phyloP scores from a whole-genome alignment of 2,797 vertebrate species.

The Epinephelus awoara region DNA sequence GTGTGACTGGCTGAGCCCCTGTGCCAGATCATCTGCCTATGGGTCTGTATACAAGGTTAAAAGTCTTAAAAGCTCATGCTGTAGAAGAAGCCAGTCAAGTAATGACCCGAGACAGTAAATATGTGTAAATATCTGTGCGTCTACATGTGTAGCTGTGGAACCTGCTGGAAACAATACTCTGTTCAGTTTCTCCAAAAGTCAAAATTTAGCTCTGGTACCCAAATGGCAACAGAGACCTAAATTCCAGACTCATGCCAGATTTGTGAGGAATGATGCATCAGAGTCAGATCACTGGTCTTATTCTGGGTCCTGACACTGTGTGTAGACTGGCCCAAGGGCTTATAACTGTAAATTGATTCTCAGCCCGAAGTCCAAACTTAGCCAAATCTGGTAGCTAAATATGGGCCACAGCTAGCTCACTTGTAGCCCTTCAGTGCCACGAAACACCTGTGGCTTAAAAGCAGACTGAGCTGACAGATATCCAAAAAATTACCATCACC shows the following conservation, averaged over 20 bases:
- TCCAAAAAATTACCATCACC: not conserved
- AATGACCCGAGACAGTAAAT: conserved; percentile 16
- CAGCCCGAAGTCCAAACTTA: not conserved
- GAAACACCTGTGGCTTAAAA: conserved; percentile 4
- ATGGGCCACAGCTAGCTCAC: not conserved
- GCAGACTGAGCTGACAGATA: no score
- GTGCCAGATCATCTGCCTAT: not conserved
- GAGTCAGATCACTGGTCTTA: not conserved
- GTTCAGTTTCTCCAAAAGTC: not conserved
- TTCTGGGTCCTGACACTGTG: not conserved
- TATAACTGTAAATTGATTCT: not conserved
- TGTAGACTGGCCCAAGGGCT: no score
- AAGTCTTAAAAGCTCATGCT: conserved; percentile 5
- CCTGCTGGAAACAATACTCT: not conserved
- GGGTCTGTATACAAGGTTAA: not conserved
- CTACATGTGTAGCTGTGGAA: not conserved
- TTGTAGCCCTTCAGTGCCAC: not conserved
- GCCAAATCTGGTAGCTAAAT: not conserved
- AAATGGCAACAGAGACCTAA: not conserved
- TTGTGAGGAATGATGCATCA: not conserved
- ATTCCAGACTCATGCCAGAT: not conserved
- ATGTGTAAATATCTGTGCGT: conserved; percentile 6
- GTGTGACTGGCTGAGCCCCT: not conserved
- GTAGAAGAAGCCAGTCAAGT: conserved; percentile 2
- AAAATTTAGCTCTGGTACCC: not conserved